Conservation (phyloP, 2,797 vertebrate species). For the Syngnathus rostellatus region DNA sequence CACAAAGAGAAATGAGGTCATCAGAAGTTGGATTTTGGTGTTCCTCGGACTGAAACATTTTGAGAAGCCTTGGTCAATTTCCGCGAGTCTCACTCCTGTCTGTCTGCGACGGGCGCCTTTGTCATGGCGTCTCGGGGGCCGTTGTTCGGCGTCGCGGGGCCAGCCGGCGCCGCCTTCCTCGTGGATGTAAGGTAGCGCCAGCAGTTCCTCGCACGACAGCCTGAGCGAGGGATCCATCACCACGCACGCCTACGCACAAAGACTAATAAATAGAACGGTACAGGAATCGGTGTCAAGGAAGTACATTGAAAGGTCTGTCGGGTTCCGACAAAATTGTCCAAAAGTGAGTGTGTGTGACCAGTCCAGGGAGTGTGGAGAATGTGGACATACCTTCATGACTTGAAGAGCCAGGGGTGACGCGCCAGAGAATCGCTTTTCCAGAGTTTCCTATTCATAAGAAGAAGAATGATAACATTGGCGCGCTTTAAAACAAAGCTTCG, state of each 20-base stretch:
- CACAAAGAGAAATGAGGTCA: background rate
- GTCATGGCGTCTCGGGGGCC: conserved; percentile 60
- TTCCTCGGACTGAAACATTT: background rate
- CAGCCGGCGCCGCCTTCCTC: conserved; percentile 62
- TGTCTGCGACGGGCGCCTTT: conserved; percentile 62
- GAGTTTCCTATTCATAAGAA: conserved; percentile 70
- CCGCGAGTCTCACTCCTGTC: conserved; percentile 18
- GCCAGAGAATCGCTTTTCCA: conserved; percentile 77
- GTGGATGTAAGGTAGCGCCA: conserved; percentile 77
- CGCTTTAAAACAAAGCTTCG: background rate
- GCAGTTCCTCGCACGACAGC: conserved; percentile 75
- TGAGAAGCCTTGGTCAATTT: background rate
- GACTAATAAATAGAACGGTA: background rate
- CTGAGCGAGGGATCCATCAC: conserved; percentile 80
- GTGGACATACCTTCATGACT: conserved; percentile 76
- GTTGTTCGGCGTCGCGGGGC: conserved; percentile 62
- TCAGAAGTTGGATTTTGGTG: background rate
- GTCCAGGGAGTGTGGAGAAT: background rate
- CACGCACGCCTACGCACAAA: conserved; percentile 69
- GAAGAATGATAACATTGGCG: background rate
- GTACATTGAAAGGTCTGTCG: too few relatives aligned
- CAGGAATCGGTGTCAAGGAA: too few relatives aligned
- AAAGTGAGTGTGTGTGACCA: background rate
- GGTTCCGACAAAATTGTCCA: background rate
- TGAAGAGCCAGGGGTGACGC: conserved; percentile 61